These are phyloP conservation scores for Ommatoiulus sabulosus DNA, from an alignment of 2,888 invertebrate genomes.

Conservation along the genomic window DNA sequence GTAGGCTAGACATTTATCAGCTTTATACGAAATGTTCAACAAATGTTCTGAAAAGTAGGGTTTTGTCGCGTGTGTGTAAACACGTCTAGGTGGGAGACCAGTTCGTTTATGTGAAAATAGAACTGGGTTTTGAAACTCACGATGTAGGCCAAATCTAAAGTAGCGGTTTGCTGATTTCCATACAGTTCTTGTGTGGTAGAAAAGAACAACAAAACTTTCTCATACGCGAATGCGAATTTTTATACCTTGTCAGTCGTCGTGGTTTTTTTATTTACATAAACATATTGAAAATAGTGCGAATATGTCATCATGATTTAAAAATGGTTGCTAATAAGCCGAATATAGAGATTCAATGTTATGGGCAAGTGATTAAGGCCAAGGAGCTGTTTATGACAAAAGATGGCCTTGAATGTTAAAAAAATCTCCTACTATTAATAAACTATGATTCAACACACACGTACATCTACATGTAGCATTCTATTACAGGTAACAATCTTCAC, in stretches of 20 bases:
- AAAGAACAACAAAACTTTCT: not conserved
- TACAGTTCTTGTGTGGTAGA: not conserved
- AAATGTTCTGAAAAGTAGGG: not conserved
- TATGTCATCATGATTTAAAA: not conserved
- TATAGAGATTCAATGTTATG: not conserved
- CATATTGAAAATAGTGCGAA: not conserved
- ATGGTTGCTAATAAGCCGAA: not conserved
- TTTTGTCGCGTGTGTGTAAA: not conserved
- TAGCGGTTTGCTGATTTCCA: not conserved
- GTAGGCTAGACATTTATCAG: conserved; percentile 45
- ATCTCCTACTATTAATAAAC: no score
- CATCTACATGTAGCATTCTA: not conserved
- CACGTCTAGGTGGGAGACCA: not conserved
- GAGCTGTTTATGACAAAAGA: no score
- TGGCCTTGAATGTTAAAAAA: no score
- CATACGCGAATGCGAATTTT: no score
- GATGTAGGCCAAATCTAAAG: not conserved
- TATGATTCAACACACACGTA: not conserved
- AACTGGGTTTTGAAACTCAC: not conserved
- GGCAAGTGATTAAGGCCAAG: no score
- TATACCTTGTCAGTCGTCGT: not conserved
- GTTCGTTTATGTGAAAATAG: conserved; percentile 31
- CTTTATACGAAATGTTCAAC: conserved; percentile 22
- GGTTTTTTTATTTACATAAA: not conserved
- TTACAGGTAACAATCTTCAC: not conserved